Base-by-base conservation (phyloP, 2,888 invertebrate species). In the Lasius fuliginosus region DNA sequence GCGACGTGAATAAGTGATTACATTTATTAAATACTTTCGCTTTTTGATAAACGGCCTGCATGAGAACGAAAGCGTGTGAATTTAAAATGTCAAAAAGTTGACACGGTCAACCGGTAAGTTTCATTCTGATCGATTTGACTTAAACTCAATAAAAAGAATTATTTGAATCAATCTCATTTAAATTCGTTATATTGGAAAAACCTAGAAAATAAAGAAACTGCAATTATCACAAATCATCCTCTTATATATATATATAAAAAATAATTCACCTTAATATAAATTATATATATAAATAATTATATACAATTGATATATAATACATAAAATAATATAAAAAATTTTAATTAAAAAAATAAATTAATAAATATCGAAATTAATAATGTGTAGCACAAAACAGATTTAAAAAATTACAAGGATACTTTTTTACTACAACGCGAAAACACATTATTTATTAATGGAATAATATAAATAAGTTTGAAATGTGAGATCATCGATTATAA, bases 401-500 rank as follows among this genome's bases (percentile, higher is more conserved):
- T 6, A 27, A 23, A 73, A 18, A 30, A 33, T 4, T 23, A 23
- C 0, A 23, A 49, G 3, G 15, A 15, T 46, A 18, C 1, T 36
- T 15, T 36, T 15, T 15, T 27, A 15, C 9, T 33, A 58, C 12
- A 30, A 58, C 5, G 18, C 5, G 15, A 71, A 56, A 46, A 49
- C 9, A 8, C 33, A 33, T 33, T 36, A 36, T 71, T 56, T 1
- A 40, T 23, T 36, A 36, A 1, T 11, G 15, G 1, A 42, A 1
- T 74, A n/a, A 74, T 30, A 62, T 23, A 42, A 74, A 40, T 77
- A 75, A 49, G 36, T 36, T 36, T 36, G 36, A 36, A 36, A 5
- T 36, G 69, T 73, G 83, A 86, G 83, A 49, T 49, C 75, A 79
- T 73, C 42, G 56, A 73, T 56, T 30, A 23, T 40, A 77, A 76